A percentile compares a stretch with the other conserved stretches of the same genome.
These are phyloP conservation scores for Entomobrya proxima DNA, from an alignment of 2,888 invertebrate genomes.

Conservation along the genomic window DNA sequence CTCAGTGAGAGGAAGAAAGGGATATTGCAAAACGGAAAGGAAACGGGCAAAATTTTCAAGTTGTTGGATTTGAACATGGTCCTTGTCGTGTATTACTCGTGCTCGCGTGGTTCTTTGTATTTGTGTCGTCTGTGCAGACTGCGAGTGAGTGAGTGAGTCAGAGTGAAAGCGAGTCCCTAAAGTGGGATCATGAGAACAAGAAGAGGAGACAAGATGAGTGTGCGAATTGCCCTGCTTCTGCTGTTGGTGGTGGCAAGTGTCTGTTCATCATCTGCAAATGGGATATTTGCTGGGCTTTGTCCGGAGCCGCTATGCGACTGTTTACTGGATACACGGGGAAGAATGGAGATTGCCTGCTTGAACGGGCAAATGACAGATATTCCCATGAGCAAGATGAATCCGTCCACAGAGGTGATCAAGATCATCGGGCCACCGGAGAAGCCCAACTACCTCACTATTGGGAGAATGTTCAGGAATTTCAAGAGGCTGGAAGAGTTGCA, in stretches of 20 bases:
- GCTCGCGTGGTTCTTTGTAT: background rate
- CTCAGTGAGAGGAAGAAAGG: no score
- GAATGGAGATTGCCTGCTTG: conserved; percentile 64
- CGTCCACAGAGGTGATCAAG: conserved; percentile 65
- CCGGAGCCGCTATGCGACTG: conserved; percentile 67
- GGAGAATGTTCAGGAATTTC: conserved; percentile 82
- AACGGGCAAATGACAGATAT: conserved; percentile 64
- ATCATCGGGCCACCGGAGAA: conserved; percentile 54
- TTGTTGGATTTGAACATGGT: no score
- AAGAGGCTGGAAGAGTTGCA: conserved; percentile 83
- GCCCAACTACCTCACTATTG: conserved; percentile 83
- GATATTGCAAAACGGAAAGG: background rate
- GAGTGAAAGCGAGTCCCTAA: conserved; percentile 2
- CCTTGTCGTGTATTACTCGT: background rate
- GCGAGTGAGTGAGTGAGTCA: conserved; percentile 30
- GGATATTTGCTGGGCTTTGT: conserved; percentile 65
- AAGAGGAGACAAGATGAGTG: conserved; percentile 21
- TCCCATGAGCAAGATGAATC: conserved; percentile 63
- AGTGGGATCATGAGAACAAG: background rate
- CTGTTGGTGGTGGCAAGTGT: background rate
- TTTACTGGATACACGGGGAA: conserved; percentile 49
- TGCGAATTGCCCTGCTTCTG: background rate
- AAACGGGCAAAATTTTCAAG: background rate
- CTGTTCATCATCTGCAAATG: conserved; percentile 11
- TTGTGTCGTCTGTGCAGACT: background rate